Conservation (phyloP, 2,113 vertebrate genomes). For the Bufo gargarizans region DNA sequence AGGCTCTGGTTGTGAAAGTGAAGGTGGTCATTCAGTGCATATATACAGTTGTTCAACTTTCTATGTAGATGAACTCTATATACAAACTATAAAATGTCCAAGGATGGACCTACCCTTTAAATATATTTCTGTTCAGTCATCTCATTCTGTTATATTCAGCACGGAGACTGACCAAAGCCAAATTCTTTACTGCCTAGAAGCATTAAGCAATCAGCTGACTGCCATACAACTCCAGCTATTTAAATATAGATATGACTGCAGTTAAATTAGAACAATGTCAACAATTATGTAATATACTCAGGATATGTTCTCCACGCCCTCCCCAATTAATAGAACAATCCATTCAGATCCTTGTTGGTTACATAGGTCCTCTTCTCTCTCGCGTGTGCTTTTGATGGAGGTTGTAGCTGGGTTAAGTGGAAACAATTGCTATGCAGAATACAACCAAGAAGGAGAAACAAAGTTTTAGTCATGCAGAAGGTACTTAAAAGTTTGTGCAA, state of each 20-base stretch:
- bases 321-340: slow-evolving; percentile 12
- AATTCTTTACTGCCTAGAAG: slow-evolving; percentile 8
- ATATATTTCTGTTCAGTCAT: slow-evolving; percentile 3
- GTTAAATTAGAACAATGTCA: slow-evolving; percentile 22
- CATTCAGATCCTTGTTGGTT: background rate
- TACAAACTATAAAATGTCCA: background rate
- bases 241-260: background rate
- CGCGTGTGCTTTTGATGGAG: background rate
- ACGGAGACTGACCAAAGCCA: slow-evolving; percentile 10
- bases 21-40: background rate
- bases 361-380: slow-evolving; percentile 19
- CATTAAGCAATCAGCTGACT: background rate
- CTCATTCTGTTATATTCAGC: slow-evolving; percentile 19
- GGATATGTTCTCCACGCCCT: background rate
- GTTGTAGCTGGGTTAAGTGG: background rate
- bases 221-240: background rate
- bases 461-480: slow-evolving; percentile 36
- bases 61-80: background rate
- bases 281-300: slow-evolving; percentile 6
- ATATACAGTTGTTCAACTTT: background rate
- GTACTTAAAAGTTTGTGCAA: background rate
- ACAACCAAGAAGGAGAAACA: background rate
- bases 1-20: too few relatives aligned
- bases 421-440: background rate
- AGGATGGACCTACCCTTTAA: background rate